These are phyloP conservation scores for Phymatocera aterrima DNA, from an alignment of 2,888 invertebrate genomes.

Conservation along the genomic window DNA sequence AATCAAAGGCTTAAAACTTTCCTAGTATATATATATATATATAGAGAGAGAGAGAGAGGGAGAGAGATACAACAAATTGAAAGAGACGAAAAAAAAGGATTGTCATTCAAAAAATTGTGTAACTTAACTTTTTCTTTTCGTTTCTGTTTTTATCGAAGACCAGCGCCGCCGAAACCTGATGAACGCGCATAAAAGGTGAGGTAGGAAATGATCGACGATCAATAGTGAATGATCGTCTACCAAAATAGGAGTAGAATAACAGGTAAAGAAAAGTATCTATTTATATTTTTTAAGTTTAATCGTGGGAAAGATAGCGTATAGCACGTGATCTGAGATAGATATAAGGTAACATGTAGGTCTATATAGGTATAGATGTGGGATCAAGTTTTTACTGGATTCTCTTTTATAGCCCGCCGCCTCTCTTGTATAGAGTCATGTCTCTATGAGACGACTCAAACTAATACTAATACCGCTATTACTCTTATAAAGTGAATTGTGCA, in stretches of 20 bases:
- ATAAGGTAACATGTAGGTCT: too few relatives aligned
- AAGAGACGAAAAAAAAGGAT: too few relatives aligned
- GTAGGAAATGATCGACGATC: neutral
- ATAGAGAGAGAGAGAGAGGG: too few relatives aligned
- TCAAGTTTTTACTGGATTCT: constrained; percentile 22
- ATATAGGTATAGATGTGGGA: neutral
- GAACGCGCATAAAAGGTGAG: neutral
- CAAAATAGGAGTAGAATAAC: too few relatives aligned
- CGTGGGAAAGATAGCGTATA: constrained; percentile 22
- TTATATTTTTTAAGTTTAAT: neutral
- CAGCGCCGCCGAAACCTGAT: too few relatives aligned
- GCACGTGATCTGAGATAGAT: neutral
- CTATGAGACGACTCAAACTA: neutral
- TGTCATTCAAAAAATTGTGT: too few relatives aligned
- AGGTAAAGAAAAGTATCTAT: too few relatives aligned
- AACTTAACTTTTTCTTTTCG: too few relatives aligned
- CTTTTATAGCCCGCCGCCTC: neutral
- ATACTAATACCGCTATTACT: too few relatives aligned
- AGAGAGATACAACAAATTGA: too few relatives aligned
- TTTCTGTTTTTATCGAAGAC: too few relatives aligned
- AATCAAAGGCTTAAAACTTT: constrained; percentile 5
- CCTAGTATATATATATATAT: neutral
- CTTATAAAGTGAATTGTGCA: constrained; percentile 30
- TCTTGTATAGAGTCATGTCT: neutral
- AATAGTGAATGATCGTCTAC: too few relatives aligned